Evolutionary conservation across 2,888 invertebrate species (phyloP).

Genomic region (Microctonus aethiopoides): DNA sequence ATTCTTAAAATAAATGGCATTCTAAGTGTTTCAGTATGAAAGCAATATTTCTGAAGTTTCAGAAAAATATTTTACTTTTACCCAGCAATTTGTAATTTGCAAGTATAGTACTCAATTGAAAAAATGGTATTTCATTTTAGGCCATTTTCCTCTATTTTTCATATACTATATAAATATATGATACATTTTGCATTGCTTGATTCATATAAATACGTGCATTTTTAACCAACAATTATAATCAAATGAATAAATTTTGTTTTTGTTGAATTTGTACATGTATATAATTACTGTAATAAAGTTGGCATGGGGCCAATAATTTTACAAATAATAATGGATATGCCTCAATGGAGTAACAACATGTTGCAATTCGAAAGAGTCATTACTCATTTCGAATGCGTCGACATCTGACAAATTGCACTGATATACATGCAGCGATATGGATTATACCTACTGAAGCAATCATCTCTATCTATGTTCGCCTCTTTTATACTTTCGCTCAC

Average conservation of each 20-base stretch:
- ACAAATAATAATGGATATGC: slow-evolving; percentile 8
- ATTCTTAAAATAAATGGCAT: too few species aligned
- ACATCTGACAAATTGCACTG: slow-evolving; percentile 30
- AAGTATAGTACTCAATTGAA: too few species aligned
- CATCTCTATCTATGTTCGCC: slow-evolving; percentile 1
- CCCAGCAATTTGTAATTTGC: too few species aligned
- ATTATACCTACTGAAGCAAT: slow-evolving; percentile 26
- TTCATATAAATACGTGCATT: too few species aligned
- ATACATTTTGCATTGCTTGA: too few species aligned
- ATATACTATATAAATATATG: too few species aligned
- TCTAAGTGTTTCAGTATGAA: too few species aligned
- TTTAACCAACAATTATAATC: background rate
- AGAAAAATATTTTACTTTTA: too few species aligned
- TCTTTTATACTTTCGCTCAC: background rate
- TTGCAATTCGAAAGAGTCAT: slow-evolving; percentile 6
- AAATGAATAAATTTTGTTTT: background rate
- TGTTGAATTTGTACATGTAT: background rate
- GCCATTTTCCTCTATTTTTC: too few species aligned
- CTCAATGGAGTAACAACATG: background rate
- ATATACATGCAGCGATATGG: slow-evolving; percentile 19
- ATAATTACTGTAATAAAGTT: background rate
- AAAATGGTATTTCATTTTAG: too few species aligned
- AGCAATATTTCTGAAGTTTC: too few species aligned
- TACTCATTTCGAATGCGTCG: slow-evolving; percentile 27
- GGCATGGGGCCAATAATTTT: slow-evolving; percentile 2